A percentile compares a stretch with the other conserved stretches of the same genome.
Conservation (phyloP, 2,113 vertebrate genomes). For the Capra hircus region DNA sequence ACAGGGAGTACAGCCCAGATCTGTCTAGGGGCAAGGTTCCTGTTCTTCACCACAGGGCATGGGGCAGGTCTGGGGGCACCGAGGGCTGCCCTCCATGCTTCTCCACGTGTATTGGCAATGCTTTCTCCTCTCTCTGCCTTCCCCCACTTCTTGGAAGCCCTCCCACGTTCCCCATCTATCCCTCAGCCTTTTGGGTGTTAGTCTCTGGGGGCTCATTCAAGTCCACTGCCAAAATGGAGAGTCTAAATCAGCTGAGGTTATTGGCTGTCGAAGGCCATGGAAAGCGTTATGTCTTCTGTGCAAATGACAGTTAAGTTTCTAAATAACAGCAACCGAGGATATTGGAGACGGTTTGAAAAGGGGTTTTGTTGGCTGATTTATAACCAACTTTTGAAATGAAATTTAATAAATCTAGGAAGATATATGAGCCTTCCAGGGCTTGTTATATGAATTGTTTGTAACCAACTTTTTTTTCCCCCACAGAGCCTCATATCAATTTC, state of each 20-base stretch:
- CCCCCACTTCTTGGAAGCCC: not conserved
- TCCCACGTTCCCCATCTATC: not conserved
- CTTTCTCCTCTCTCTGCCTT: not conserved
- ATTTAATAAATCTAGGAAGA: constrained; percentile 72
- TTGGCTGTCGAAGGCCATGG: constrained; percentile 33
- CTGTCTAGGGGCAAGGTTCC: too few relatives aligned
- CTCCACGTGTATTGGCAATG: accelerated
- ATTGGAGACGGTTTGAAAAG: constrained; percentile 32
- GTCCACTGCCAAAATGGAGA: not conserved
- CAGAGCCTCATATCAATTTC: constrained; percentile 44
- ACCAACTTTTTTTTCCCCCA: not conserved
- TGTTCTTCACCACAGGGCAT: not conserved
- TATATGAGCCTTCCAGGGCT: constrained; percentile 61
- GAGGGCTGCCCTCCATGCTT: accelerated
- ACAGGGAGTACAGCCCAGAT: not conserved
- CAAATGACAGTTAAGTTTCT: constrained; percentile 56
- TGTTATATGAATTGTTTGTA: constrained; percentile 68
- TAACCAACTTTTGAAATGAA: constrained; percentile 70
- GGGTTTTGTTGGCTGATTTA: constrained; percentile 68
- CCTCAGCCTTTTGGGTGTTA: not conserved
- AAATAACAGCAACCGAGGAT: constrained; percentile 56
- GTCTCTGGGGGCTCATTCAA: constrained; percentile 1
- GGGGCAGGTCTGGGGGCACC: not conserved
- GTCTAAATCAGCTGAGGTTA: constrained; percentile 46
- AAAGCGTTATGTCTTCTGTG: constrained; percentile 51